Evolutionary conservation across 2,888 invertebrate species (phyloP).

Genomic region (Drosophila heteroneura): DNA sequence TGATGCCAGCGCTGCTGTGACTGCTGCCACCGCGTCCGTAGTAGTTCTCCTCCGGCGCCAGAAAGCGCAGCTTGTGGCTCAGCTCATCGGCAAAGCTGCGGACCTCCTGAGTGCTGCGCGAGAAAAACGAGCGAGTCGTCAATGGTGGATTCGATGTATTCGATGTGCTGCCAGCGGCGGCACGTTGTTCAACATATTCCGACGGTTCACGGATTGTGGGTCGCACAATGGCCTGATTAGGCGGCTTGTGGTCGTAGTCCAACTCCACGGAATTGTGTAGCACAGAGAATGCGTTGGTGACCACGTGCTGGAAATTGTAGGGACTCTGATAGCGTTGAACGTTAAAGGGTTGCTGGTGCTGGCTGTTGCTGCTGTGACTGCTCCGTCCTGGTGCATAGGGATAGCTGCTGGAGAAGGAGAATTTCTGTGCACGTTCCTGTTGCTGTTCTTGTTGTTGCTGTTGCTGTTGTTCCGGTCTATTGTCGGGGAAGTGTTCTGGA

Average conservation of each 20-base stretch:
- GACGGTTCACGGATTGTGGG: slow-evolving; percentile 85
- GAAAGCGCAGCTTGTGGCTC: slow-evolving; percentile 89
- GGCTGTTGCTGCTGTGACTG: slow-evolving; percentile 20
- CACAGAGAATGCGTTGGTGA: slow-evolving; percentile 73
- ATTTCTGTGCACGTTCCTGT: slow-evolving; percentile 67
- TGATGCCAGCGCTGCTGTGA: slow-evolving; percentile 34
- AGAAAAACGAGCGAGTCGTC: slow-evolving; percentile 85
- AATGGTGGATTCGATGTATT: slow-evolving; percentile 27
- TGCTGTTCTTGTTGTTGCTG: slow-evolving; percentile 34
- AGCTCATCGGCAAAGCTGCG: slow-evolving; percentile 89
- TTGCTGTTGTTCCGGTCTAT: slow-evolving; percentile 60
- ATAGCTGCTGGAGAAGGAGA: slow-evolving; percentile 78
- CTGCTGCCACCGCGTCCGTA: slow-evolving; percentile 83
- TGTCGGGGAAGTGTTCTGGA: slow-evolving; percentile 71
- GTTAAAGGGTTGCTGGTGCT: slow-evolving; percentile 41
- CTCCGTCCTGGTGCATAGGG: slow-evolving; percentile 71
- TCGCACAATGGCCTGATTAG: slow-evolving; percentile 87
- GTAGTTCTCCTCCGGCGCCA: slow-evolving; percentile 86
- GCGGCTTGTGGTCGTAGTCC: slow-evolving; percentile 85
- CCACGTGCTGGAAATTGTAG: slow-evolving; percentile 71
- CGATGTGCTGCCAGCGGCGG: slow-evolving; percentile 44
- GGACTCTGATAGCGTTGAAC: slow-evolving; percentile 67
- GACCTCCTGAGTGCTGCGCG: slow-evolving; percentile 72
- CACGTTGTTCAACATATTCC: slow-evolving; percentile 47
- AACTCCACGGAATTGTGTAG: slow-evolving; percentile 64